These are phyloP conservation scores for Tetranychus piercei DNA, from an alignment of 2,888 invertebrate genomes.

Conservation along the genomic window DNA sequence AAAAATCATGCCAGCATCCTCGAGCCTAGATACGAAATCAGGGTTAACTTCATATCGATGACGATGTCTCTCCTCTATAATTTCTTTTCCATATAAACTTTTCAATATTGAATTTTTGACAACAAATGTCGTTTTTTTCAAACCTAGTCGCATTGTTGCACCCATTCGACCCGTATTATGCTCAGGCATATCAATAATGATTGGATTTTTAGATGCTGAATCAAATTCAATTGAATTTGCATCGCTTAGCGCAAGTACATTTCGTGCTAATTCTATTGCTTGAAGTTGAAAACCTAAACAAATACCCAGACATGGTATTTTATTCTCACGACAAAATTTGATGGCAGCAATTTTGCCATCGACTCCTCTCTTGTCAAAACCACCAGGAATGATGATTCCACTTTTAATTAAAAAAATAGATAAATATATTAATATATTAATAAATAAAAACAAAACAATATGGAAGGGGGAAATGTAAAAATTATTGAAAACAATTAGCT, in stretches of 20 bases:
- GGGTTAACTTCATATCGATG: conserved; percentile 97
- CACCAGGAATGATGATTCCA: conserved; percentile 88
- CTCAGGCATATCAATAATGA: conserved; percentile 97
- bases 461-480: conserved; percentile 33
- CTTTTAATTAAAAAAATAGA: conserved; percentile 36
- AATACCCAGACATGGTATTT: conserved; percentile 81
- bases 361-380: conserved; percentile 84
- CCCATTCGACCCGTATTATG: conserved; percentile 74
- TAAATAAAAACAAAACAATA: background rate
- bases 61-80: conserved; percentile 80
- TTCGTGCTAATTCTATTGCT: conserved; percentile 80
- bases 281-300: conserved; percentile 95
- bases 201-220: conserved; percentile 33
- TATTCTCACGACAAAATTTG: conserved; percentile 72
- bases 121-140: conserved; percentile 63
- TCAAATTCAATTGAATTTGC: conserved; percentile 76
- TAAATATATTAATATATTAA: background rate
- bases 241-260: conserved; percentile 51
- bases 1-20: conserved; percentile 65
- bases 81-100: conserved; percentile 53
- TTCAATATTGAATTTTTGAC: conserved; percentile 7
- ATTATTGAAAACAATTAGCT: no score
- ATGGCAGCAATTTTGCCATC: conserved; percentile 89
- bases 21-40: conserved; percentile 53
- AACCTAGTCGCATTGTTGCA: conserved; percentile 95